phyloP scores from a whole-genome alignment of 2,113 vertebrate species.

The Ceyx margarethae region DNA sequence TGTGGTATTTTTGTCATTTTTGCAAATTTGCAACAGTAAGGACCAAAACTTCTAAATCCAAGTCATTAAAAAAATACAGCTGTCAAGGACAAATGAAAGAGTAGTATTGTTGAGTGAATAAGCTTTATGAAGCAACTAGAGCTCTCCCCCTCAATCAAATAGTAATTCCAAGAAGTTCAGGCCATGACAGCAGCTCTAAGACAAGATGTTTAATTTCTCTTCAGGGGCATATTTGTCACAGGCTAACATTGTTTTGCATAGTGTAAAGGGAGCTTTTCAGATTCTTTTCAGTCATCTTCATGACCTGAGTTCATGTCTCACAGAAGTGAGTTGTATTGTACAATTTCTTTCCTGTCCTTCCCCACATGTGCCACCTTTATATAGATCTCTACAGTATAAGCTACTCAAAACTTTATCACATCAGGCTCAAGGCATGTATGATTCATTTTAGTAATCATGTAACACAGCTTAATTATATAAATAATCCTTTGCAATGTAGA shows the following conservation, averaged over 20 bases:
- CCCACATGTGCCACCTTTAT: rapidly evolving
- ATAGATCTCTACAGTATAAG: background rate
- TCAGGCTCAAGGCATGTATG: background rate
- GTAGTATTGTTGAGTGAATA: background rate
- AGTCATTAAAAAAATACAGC: background rate
- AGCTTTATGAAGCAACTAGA: background rate
- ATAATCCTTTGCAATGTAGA: background rate
- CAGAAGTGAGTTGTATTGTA: background rate
- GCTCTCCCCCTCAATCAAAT: background rate
- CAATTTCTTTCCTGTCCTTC: background rate
- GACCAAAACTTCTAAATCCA: background rate
- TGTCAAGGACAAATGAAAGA: background rate
- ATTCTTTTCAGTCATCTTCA: background rate
- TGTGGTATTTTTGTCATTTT: background rate
- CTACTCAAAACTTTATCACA: background rate
- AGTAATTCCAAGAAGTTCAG: background rate
- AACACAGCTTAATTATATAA: background rate
- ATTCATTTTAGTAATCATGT: background rate
- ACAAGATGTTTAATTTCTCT: constrained; percentile 44
- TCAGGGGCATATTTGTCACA: constrained; percentile 23
- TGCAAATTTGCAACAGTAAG: background rate
- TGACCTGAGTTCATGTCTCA: background rate
- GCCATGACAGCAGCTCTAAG: constrained; percentile 4
- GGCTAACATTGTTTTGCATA: background rate
- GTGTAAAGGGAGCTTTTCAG: background rate